Evolutionary conservation across 2,113 vertebrate species (phyloP).

Genomic region (Oryzias curvinotus): DNA sequence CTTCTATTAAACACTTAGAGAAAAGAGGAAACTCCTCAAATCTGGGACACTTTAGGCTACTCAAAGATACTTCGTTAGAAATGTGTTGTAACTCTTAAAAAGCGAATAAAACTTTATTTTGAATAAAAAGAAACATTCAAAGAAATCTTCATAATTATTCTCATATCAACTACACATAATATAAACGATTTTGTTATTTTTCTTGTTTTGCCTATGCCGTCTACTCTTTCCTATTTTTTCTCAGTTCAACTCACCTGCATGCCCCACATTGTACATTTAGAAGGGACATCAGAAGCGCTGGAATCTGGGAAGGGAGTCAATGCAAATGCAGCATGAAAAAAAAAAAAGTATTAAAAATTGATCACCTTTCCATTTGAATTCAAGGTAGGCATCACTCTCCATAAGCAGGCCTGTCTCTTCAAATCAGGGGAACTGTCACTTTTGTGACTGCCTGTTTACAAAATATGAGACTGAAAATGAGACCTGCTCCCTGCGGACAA

Average conservation of each 20-base stretch:
- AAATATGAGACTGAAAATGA: slow-evolving; percentile 84
- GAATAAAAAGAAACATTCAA: no score
- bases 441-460: slow-evolving; percentile 80
- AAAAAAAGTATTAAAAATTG: slow-evolving; percentile 74
- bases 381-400: slow-evolving; percentile 78
- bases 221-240: neutral
- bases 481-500: slow-evolving; percentile 80
- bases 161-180: neutral
- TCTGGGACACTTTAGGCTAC: no score
- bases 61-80: no score
- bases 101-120: no score
- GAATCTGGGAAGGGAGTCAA: slow-evolving; percentile 53
- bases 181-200: neutral
- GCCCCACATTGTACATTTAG: slow-evolving; percentile 65
- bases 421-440: slow-evolving; percentile 79
- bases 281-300: slow-evolving; percentile 22
- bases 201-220: slow-evolving; percentile 1
- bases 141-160: no score
- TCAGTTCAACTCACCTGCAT: slow-evolving; percentile 50
- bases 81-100: no score
- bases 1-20: no score
- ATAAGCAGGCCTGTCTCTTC: slow-evolving; percentile 80
- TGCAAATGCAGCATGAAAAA: slow-evolving; percentile 69
- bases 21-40: no score
- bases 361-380: slow-evolving; percentile 79